These are phyloP conservation scores for Isurus oxyrinchus DNA, from an alignment of 2,113 vertebrate species.

Conservation along the genomic window DNA sequence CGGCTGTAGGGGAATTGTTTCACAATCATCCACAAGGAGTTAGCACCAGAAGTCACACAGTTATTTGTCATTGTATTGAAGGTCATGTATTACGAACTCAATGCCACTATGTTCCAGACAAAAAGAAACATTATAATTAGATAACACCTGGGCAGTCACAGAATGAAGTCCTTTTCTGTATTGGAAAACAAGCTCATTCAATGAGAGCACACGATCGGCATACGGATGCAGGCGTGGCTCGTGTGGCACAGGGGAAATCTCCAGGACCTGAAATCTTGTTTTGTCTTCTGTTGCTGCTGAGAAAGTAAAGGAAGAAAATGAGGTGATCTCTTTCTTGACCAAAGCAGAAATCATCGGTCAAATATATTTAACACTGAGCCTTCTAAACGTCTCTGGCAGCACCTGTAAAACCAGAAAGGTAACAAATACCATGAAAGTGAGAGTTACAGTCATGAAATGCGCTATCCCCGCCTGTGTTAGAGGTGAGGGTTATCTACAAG, in stretches of 20 bases:
- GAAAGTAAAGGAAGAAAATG: neutral
- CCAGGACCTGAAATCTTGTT: neutral
- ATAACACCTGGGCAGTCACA: neutral
- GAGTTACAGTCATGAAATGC: neutral
- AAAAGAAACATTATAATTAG: neutral
- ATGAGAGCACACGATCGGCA: neutral
- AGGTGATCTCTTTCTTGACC: neutral
- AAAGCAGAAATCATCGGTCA: neutral
- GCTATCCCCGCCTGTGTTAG: neutral
- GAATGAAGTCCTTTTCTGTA: neutral
- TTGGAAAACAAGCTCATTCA: conserved; percentile 1
- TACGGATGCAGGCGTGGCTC: neutral
- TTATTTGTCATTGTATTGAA: neutral
- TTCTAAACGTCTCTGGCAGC: neutral
- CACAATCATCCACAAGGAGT: neutral
- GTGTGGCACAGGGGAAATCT: neutral
- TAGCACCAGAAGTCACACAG: neutral
- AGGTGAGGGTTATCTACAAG: neutral
- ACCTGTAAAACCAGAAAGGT: neutral
- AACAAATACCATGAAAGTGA: neutral
- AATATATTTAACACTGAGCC: neutral
- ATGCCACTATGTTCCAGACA: neutral
- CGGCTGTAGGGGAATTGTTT: neutral
- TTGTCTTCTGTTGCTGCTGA: neutral
- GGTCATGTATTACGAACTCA: neutral